These are phyloP conservation scores for Phylloscopus trochilus DNA, from an alignment of 2,113 vertebrate species.

Conservation along the genomic window DNA sequence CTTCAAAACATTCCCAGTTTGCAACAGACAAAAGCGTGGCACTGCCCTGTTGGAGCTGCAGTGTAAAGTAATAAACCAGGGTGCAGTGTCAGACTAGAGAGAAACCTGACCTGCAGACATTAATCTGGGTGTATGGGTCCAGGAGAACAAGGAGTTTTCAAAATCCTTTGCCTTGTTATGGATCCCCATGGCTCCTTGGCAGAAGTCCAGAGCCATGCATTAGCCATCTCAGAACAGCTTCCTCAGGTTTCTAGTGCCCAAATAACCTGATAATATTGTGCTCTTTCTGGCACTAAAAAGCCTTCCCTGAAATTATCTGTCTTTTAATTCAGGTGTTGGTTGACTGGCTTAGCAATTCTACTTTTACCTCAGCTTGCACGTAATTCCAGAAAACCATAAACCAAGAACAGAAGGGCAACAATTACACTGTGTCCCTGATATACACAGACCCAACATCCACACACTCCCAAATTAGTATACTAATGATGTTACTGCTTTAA, in stretches of 20 bases:
- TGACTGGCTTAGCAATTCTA: background rate
- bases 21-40: background rate
- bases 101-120: background rate
- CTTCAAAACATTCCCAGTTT: background rate
- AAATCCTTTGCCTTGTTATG: background rate
- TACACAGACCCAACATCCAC: constrained; percentile 21
- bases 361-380: background rate
- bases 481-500: constrained; percentile 50
- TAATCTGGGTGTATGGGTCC: background rate
- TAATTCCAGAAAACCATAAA: background rate
- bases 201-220: background rate
- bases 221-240: background rate
- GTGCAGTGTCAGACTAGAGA: background rate
- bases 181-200: background rate
- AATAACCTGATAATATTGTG: background rate
- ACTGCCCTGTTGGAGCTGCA: background rate
- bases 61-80: background rate
- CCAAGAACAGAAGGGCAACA: background rate
- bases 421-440: background rate
- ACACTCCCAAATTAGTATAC: constrained; percentile 27
- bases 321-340: background rate
- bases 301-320: background rate
- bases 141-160: background rate
- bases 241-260: background rate
- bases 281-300: background rate